Conservation (phyloP, 2,797 vertebrate genomes). For the Natrix natrix region DNA sequence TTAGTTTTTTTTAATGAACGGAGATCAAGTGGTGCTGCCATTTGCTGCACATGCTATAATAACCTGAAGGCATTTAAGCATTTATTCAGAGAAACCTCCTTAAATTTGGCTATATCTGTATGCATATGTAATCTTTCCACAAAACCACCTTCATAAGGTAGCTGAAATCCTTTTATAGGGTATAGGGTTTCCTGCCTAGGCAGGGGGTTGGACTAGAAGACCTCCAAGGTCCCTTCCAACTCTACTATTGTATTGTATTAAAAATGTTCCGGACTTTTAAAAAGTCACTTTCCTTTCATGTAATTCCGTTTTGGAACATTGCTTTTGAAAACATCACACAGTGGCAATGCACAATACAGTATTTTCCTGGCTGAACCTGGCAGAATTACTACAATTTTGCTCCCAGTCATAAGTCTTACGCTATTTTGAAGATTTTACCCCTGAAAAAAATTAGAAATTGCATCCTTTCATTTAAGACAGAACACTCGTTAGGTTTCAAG, state of each 20-base stretch:
- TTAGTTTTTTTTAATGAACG: not conserved
- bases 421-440: not conserved
- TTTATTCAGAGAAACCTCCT: not conserved
- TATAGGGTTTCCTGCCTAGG: no score
- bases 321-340: slow-evolving; percentile 4
- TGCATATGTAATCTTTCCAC: not conserved
- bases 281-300: not conserved
- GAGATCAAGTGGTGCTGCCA: not conserved
- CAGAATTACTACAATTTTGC: slow-evolving; percentile 22
- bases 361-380: slow-evolving; percentile 21
- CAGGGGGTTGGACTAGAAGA: no score
- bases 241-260: no score
- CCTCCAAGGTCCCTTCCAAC: no score
- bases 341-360: not conserved
- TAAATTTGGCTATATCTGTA: not conserved
- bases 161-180: not conserved
- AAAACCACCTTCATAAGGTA: not conserved
- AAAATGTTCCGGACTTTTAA: not conserved
- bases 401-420: not conserved
- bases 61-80: not conserved
- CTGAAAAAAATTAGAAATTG: not conserved
- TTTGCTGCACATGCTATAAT: not conserved
- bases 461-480: not conserved
- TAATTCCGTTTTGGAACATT: not conserved
- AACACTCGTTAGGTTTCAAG: not conserved